Evolutionary conservation across 2,888 invertebrate genomes (phyloP).

Genomic region (Zygaena filipendulae): DNA sequence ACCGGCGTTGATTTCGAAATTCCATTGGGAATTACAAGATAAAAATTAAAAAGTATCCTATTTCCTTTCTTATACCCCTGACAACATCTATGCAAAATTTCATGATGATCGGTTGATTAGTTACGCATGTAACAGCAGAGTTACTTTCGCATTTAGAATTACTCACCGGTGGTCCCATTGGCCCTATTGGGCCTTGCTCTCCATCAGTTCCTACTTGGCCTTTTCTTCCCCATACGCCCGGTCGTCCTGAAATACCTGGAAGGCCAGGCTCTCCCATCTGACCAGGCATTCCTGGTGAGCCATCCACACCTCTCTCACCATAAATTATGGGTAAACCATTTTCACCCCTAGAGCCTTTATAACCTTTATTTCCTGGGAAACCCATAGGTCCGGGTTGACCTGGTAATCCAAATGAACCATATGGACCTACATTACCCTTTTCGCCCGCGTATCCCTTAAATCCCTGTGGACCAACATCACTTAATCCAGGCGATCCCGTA

Average conservation of each 20-base stretch:
- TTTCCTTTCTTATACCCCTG: too few species aligned
- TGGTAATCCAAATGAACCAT: constrained; percentile 67
- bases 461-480: constrained; percentile 54
- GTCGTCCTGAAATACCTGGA: constrained; percentile 61
- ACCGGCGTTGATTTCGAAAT: too few species aligned
- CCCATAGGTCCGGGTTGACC: constrained; percentile 70
- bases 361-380: constrained; percentile 69
- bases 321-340: constrained; percentile 51
- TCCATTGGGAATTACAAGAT: too few species aligned
- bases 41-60: too few species aligned
- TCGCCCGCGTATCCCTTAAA: constrained; percentile 75
- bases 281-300: constrained; percentile 57
- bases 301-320: constrained; percentile 44
- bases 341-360: constrained; percentile 59
- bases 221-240: constrained; percentile 54
- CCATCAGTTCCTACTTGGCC: constrained; percentile 60
- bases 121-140: too few species aligned
- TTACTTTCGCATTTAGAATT: too few species aligned
- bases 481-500: constrained; percentile 42
- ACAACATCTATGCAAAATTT: too few species aligned
- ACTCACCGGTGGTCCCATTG: constrained; percentile 69
- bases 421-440: constrained; percentile 72
- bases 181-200: constrained; percentile 67
- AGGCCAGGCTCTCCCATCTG: constrained; percentile 68
- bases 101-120: too few species aligned